phyloP scores from a whole-genome alignment of 1,140 invertebrate genomes.

The Eumeta japonica region DNA sequence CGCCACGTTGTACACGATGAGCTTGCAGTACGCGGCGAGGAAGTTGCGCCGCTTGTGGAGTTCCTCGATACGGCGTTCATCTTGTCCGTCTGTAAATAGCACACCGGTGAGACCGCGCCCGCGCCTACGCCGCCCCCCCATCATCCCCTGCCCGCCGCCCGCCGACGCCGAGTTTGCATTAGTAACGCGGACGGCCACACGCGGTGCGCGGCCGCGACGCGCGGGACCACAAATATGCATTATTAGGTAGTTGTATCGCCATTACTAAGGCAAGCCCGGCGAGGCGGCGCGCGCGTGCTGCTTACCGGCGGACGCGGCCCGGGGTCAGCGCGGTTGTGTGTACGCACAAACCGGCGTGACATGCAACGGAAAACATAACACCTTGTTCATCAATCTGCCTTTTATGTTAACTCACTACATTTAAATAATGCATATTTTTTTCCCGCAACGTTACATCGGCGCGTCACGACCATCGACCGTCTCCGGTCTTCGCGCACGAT shows the following conservation, averaged over 20 bases:
- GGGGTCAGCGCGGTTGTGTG: slow-evolving; percentile 9
- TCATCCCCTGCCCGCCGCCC: not conserved
- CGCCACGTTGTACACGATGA: slow-evolving; percentile 96
- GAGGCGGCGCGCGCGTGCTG: slow-evolving; percentile 9
- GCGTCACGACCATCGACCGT: slow-evolving; percentile 2
- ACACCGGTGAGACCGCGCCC: not conserved
- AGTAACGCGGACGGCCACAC: slow-evolving; percentile 1
- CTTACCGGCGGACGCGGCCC: slow-evolving; percentile 21
- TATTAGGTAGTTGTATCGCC: slow-evolving; percentile 10
- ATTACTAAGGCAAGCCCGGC: slow-evolving; percentile 44
- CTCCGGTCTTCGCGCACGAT: too few species aligned
- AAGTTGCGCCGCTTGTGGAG: slow-evolving; percentile 95
- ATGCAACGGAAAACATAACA: slow-evolving; percentile 35
- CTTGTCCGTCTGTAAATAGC: slow-evolving; percentile 68
- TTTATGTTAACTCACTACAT: too few species aligned
- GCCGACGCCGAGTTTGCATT: slow-evolving; percentile 2
- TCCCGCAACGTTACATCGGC: slow-evolving; percentile 10
- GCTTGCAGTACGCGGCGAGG: slow-evolving; percentile 94
- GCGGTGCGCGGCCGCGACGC: not conserved
- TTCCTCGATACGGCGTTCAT: slow-evolving; percentile 94
- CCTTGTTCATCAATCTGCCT: slow-evolving; percentile 4
- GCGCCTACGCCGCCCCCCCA: not conserved
- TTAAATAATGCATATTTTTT: slow-evolving; percentile 46
- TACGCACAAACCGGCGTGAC: slow-evolving; percentile 19
- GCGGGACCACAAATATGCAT: slow-evolving; percentile 9